Percentiles rank a stretch among this genome's conserved stretches.
Conservation (phyloP, 2,113 vertebrate species). For the Mastomys coucha region DNA sequence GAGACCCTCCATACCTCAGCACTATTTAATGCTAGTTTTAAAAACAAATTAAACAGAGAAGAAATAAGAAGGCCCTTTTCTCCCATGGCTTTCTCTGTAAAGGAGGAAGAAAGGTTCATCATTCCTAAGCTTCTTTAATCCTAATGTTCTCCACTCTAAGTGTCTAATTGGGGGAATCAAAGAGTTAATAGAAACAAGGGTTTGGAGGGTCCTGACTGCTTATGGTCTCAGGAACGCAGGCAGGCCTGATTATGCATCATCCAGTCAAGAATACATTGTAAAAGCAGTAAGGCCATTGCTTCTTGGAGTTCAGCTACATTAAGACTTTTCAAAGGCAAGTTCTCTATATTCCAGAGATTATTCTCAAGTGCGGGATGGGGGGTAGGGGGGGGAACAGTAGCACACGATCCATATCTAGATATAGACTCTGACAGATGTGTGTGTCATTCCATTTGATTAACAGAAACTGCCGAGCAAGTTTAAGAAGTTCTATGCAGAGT, state of each 20-base stretch:
- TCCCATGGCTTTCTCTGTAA: background rate
- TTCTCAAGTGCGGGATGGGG: background rate
- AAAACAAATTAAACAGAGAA: background rate
- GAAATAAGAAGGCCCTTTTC: background rate
- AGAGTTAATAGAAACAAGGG: background rate
- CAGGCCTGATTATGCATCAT: conserved; percentile 65
- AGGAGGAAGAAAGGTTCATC: background rate
- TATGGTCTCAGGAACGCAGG: background rate
- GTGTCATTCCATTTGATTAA: conserved; percentile 86
- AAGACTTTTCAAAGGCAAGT: conserved; percentile 43
- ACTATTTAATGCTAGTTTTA: background rate
- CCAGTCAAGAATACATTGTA: background rate
- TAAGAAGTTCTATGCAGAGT: conserved; percentile 98
- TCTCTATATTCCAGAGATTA: conserved; percentile 29
- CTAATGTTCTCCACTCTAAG: background rate
- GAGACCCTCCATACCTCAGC: background rate
- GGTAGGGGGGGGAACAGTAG: background rate
- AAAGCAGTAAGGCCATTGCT: conserved; percentile 41
- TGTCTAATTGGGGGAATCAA: conserved; percentile 26
- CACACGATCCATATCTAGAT: background rate
- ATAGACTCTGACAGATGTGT: conserved; percentile 77
- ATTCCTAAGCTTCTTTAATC: background rate
- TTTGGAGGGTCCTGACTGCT: background rate
- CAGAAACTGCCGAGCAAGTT: conserved; percentile 99
- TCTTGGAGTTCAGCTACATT: conserved; percentile 66